A percentile compares a stretch with the other conserved stretches of the same genome.
phyloP scores from a whole-genome alignment of 2,888 invertebrate genomes.

The Tanytarsus gracilentus region DNA sequence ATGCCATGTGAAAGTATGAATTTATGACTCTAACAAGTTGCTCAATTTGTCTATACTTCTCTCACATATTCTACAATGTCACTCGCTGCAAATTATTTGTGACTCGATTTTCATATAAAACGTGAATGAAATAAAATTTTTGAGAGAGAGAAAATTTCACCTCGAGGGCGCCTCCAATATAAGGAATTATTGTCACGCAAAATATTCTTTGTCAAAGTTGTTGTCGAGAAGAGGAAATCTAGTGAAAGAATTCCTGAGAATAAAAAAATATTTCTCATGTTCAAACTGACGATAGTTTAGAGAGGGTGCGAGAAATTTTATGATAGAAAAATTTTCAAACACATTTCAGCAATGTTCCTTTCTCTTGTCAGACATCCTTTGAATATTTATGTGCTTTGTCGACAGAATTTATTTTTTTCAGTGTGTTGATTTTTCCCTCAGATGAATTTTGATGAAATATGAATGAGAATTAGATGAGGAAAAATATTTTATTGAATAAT shows the following conservation, averaged over 20 bases:
- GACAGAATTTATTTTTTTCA: too few species aligned
- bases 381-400: background rate
- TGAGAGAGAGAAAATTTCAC: background rate
- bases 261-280: background rate
- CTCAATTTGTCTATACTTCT: conserved; percentile 22
- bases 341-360: background rate
- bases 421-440: too few species aligned
- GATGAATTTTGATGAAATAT: too few species aligned
- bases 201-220: conserved; percentile 24
- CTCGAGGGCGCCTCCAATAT: too few species aligned
- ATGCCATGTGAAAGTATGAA: too few species aligned
- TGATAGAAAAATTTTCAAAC: background rate
- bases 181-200: conserved; percentile 26
- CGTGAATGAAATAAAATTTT: conserved; percentile 20
- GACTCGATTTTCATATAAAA: conserved; percentile 24
- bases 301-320: background rate
- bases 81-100: conserved; percentile 18
- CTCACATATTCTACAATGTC: background rate
- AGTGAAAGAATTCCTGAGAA: background rate
- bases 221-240: background rate
- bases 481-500: too few species aligned
- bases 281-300: background rate
- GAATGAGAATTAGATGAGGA: too few species aligned
- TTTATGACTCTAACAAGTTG: conserved; percentile 29
- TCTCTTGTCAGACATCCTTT: background rate